phyloP scores from a whole-genome alignment of 1,140 invertebrate genomes.

The Lepidurus packardi region DNA sequence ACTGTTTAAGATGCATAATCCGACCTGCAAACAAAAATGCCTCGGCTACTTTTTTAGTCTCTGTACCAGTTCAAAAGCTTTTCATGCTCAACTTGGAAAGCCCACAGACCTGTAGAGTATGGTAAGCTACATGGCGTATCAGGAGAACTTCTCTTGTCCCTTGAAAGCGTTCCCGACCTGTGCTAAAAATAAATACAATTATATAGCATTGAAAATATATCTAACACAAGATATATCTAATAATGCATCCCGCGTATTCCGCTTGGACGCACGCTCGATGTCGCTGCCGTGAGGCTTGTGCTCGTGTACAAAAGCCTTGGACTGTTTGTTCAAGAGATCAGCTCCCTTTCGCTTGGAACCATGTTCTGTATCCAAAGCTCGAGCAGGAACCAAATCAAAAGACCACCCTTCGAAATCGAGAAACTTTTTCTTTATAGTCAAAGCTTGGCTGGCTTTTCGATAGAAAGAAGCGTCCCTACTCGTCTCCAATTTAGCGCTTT shows the following conservation, averaged over 20 bases:
- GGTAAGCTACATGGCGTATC: not conserved
- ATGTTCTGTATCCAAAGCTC: not conserved
- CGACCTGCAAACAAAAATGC: constrained; percentile 5
- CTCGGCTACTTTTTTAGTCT: constrained; percentile 10
- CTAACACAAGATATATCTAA: not conserved
- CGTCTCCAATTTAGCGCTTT: not conserved
- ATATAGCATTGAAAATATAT: not conserved
- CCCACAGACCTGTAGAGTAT: not conserved
- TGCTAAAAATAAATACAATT: not conserved
- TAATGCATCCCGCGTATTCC: constrained; percentile 3
- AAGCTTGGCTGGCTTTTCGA: not conserved
- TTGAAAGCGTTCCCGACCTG: not conserved
- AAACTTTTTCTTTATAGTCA: not conserved
- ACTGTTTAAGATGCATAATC: constrained; percentile 8
- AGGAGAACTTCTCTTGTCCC: not conserved
- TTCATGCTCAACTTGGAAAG: not conserved
- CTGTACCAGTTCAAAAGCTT: constrained; percentile 5
- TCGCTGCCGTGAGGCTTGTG: not conserved
- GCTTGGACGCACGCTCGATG: not conserved
- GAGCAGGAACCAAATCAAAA: constrained; percentile 3
- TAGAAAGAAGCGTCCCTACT: not conserved
- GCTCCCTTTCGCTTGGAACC: not conserved
- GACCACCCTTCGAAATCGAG: constrained; percentile 12
- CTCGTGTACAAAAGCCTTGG: constrained; percentile 17
- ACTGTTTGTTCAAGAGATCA: constrained; percentile 15